Evolutionary conservation across 1,140 invertebrate species (phyloP), one percentile per base, ranked within the genome.

Genomic region (Agrilus planipennis): DNA sequence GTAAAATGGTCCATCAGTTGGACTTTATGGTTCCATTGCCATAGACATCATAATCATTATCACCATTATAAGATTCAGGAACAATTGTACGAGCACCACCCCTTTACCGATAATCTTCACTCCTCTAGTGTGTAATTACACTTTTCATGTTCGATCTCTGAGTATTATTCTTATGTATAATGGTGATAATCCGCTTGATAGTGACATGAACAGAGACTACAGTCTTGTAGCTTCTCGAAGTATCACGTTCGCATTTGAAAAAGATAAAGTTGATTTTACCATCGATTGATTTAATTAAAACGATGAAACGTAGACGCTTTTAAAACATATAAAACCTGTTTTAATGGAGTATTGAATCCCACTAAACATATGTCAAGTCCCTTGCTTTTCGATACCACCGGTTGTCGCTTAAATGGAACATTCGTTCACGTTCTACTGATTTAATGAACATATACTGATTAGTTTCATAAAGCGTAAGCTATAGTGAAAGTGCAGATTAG

Each of bases 281-380:
- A 48, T 45, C 39, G 42, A 48, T 48, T 48, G 40, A 42, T 48
- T 48, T 45, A 39, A 42, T 28, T 34, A 39, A 42, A 30, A 34
- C 31, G 31, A 42, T 40, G 39, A 38, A 42, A 1, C 17, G n/a
- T 17, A n/a, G 18, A 20, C 20, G 6, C n/a, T 30, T 31, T 40
- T 29, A 42, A 12, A 12, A 7, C 12, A 5, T 11, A 5, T 31
- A 5, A 5, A 31, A 7, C 6, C 14, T 5, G 29, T 5, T 31
- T 31, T 5, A 31, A 31, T 31, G 14, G 15, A 11, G 9, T 11
- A 7, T 7, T 7, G 9, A 31, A 11, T 7, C 6, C 15, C 6
- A 7, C 6, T 12, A 31, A 7, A 12, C 5, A 11, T 14, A 31
- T 31, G 9, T 11, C 14, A 31, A 31, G 5, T 31, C 15, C 6